These are phyloP conservation scores for Leucophenga montana DNA, from an alignment of 2,888 invertebrate species.

Conservation along the genomic window DNA sequence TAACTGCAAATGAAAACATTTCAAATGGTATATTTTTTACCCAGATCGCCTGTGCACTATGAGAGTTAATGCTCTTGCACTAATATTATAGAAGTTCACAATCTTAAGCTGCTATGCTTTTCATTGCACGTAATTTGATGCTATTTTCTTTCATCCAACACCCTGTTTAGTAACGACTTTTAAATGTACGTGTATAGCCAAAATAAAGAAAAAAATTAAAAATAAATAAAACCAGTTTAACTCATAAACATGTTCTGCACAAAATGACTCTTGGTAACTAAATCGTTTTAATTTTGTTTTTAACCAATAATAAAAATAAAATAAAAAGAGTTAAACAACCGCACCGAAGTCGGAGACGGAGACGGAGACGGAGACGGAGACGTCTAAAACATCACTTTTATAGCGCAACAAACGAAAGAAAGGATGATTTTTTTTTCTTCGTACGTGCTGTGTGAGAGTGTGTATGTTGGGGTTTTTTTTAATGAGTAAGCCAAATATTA, in stretches of 20 bases:
- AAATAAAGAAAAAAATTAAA: background rate
- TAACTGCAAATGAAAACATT: too few species aligned
- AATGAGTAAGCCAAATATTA: conserved; percentile 12
- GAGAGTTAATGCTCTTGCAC: too few species aligned
- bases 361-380: conserved; percentile 31
- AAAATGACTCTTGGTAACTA: conserved; percentile 54
- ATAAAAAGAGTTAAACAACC: conserved; percentile 2
- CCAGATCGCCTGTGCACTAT: too few species aligned
- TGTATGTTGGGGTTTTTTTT: conserved; percentile 8
- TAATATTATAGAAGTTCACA: too few species aligned
- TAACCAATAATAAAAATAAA: conserved; percentile 47
- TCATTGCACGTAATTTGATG: too few species aligned
- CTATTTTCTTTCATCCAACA: too few species aligned
- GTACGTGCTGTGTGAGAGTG: too few species aligned
- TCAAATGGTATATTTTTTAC: too few species aligned
- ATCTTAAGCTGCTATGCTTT: too few species aligned
- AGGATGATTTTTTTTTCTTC: background rate
- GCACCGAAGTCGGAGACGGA: conserved; percentile 28
- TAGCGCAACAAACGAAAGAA: conserved; percentile 3
- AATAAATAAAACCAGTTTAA: conserved; percentile 55
- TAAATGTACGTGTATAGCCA: conserved; percentile 13
- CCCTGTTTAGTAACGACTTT: conserved; percentile 26
- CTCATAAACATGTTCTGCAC: conserved; percentile 55
- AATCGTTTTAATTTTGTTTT: conserved; percentile 52
- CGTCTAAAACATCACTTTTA: conserved; percentile 2